Base-by-base conservation (phyloP, 2,113 vertebrate species). In the Scolopax mira region DNA sequence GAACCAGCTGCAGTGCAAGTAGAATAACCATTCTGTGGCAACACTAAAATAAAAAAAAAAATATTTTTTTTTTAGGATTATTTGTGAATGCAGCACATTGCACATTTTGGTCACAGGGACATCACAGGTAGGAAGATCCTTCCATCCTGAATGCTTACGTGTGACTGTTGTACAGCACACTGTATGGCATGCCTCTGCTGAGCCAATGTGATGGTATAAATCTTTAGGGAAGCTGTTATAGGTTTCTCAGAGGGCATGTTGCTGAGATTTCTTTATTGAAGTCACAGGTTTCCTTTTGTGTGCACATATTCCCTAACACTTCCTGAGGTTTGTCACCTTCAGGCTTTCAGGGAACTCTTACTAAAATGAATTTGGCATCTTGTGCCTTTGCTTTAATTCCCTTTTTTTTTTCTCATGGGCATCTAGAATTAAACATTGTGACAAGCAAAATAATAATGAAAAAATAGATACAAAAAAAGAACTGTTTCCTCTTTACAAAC, bases 221-320 rank as follows among this genome's bases (percentile, higher is more conserved):
- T 93, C 97, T 97, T 98, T 93, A 75, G 95, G 96, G 97, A 96
- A 98, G 97, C 97, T 97, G 97, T 96, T 98, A 70, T 0, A 61
- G n/a, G 22, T 44, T 96, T 78, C 94, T 95, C 79, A 0, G 37
- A 82, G 93, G 93, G 89, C 74, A 88, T 39, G n/a, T 88, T 86
- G 66, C 75, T 74, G 44, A 77, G 74, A 62, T 94, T 88, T 87
- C 82, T 91, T 92, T 81, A 90, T 71, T 87, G 79, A 90, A 96
- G 70, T 83, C 92, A 90, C 94, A 81, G 66, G 65, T 93, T 94
- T 85, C 72, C 79, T 92, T 92, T 66, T 65, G 49, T 84, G 52
- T 93, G 55, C 90, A 85, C 82, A 93, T 80, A 94, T 97, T 94
- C 51, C 73, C 87, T 96, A 95, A 97, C 80, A 72, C 61, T 94